Conservation (phyloP, 1,140 invertebrate species). For the silkworm (Bombyx mori) region DNA sequence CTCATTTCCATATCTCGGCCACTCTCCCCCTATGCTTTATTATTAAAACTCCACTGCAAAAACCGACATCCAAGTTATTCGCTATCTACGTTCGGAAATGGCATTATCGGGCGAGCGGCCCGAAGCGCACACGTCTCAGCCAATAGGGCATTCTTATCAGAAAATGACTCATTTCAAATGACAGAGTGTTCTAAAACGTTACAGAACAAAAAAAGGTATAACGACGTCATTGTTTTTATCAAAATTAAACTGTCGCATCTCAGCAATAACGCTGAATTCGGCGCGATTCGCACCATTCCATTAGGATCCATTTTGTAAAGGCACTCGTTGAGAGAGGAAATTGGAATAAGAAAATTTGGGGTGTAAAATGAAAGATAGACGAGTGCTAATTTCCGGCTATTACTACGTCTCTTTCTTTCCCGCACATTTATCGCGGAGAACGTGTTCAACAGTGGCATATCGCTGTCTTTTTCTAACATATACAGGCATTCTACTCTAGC, state of each 20-base stretch:
- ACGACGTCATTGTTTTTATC: conserved; percentile 6
- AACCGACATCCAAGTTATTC: conserved; percentile 62
- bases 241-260: conserved; percentile 28
- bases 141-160: conserved; percentile 71
- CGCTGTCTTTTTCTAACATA: conserved; percentile 53
- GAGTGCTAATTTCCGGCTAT: conserved; percentile 71
- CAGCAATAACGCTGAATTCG: neutral
- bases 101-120: conserved; percentile 55
- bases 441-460: conserved; percentile 32
- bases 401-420: conserved; percentile 69
- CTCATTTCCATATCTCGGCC: conserved; percentile 67
- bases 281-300: conserved; percentile 1
- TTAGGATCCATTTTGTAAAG: conserved; percentile 35
- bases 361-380: conserved; percentile 72
- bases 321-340: conserved; percentile 61
- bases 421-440: conserved; percentile 54
- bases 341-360: conserved; percentile 72
- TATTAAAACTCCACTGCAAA: conserved; percentile 58
- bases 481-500: conserved; percentile 23
- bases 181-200: conserved; percentile 65
- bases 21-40: conserved; percentile 56
- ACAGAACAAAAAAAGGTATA: conserved; percentile 33
- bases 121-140: conserved; percentile 64
- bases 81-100: conserved; percentile 66
- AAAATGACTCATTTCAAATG: conserved; percentile 72